Percentiles rank a stretch among this genome's conserved stretches.
Evolutionary conservation across 2,888 invertebrate species (phyloP).

Genomic region (Argynnis bischoffii): DNA sequence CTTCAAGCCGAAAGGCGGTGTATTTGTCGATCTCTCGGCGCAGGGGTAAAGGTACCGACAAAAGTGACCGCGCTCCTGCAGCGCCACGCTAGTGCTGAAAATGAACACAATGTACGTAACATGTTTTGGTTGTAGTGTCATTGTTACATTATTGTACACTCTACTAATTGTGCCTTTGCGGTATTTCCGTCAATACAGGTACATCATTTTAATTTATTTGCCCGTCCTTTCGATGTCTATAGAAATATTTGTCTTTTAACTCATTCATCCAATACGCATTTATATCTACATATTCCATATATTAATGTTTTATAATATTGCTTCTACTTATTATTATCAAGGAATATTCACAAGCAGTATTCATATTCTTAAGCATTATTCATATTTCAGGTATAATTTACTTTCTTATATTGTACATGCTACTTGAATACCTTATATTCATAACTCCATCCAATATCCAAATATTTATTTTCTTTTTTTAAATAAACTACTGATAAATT

Average conservation of each 20-base stretch:
- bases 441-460: too few relatives aligned
- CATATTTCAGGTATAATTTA: too few relatives aligned
- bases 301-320: too few relatives aligned
- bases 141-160: slow-evolving; percentile 55
- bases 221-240: background rate
- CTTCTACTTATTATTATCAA: too few relatives aligned
- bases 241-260: background rate
- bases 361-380: too few relatives aligned
- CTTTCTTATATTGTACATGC: too few relatives aligned
- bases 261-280: background rate
- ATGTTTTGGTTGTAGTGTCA: slow-evolving; percentile 69
- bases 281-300: too few relatives aligned
- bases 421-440: too few relatives aligned
- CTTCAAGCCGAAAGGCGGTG: slow-evolving; percentile 58
- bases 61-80: slow-evolving; percentile 63
- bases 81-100: slow-evolving; percentile 76
- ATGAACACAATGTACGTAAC: slow-evolving; percentile 69
- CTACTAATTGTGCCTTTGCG: slow-evolving; percentile 46
- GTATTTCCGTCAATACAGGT: slow-evolving; percentile 28
- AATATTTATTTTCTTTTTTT: too few relatives aligned
- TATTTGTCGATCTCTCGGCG: slow-evolving; percentile 49
- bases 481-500: too few relatives aligned
- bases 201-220: slow-evolving; percentile 15
- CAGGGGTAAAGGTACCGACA: slow-evolving; percentile 55
- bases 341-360: too few relatives aligned